Evolutionary conservation across 2,797 vertebrate genomes (phyloP), one percentile per base, ranked within the genome.

Genomic region (Propithecus deckenii): DNA sequence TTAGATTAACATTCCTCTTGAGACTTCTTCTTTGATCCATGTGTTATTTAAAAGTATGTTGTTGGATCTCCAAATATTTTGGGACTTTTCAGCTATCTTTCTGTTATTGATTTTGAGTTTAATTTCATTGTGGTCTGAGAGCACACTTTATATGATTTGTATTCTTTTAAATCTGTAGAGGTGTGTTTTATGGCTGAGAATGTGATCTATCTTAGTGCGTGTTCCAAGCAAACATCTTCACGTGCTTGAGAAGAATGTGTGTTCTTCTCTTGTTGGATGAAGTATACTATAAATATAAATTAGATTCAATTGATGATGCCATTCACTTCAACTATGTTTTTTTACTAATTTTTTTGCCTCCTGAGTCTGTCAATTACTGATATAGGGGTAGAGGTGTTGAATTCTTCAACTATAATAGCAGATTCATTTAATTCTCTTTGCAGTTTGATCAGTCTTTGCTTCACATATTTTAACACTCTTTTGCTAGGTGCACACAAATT

Each of bases 1-100:
- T 67, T 85, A 63, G 22, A 87, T 93, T 86, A 83, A 88, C 80
- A 71, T 79, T 95, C 91, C n/a, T 92, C 69, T 75, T 22, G 18
- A 91, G 76, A 50, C 23, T 61, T 80, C 25, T 76, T 91, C 50
- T 94, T 91, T 81, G 50, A 76, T 18, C 38, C 15, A 23, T 76
- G 32, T 89, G 2, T 93, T 72, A 30, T n/a, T 94, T 92, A 79
- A 52, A 89, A 81, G 12, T 38, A 38, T 65, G 13, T 78, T 81
- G 59, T 59, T 86, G 57, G 71, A 59, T 52, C 17, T 57, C 13
- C 38, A 88, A 46, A 28, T 92, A 50, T n/a, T 67, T 83, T 5
- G 48, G 35, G 25, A 59, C 76, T 74, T 95, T 76, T 65, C 11
- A 76, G 7, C 50, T 89, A 10, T 74, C 28, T 48, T 92, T 75